phyloP scores from a whole-genome alignment of 2,888 invertebrate species.

The Hemistola chrysoprasaria region DNA sequence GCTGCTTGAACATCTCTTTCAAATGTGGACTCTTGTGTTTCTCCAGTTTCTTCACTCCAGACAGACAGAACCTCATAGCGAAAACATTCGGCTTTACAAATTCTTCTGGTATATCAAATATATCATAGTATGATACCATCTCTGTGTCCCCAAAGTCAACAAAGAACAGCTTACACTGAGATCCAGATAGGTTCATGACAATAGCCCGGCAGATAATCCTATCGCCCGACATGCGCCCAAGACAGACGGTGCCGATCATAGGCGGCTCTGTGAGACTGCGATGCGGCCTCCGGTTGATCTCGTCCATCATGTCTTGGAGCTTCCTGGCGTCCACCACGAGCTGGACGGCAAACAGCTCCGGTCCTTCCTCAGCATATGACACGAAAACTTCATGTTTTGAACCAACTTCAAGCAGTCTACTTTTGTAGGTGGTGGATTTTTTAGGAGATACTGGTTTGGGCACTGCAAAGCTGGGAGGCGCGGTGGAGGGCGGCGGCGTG shows the following conservation, averaged over 20 bases:
- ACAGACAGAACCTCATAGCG: conserved; percentile 88
- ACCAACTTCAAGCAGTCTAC: conserved; percentile 64
- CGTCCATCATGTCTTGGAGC: conserved; percentile 86
- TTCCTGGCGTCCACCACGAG: conserved; percentile 82
- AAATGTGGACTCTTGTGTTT: conserved; percentile 74
- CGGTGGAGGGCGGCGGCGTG: conserved; percentile 28
- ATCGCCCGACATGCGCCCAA: conserved; percentile 87
- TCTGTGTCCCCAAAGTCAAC: conserved; percentile 92
- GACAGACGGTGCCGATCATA: conserved; percentile 88
- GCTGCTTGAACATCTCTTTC: conserved; percentile 87
- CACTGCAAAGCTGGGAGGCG: conserved; percentile 27
- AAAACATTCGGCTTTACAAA: conserved; percentile 87
- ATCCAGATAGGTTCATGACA: conserved; percentile 87
- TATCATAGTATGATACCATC: conserved; percentile 85
- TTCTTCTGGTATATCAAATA: conserved; percentile 89
- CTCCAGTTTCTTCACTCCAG: conserved; percentile 85
- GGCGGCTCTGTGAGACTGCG: conserved; percentile 85
- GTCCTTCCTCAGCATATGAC: conserved; percentile 91
- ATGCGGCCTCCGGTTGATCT: conserved; percentile 85
- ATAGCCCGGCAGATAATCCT: conserved; percentile 88
- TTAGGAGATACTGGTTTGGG: conserved; percentile 56
- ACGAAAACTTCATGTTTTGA: conserved; percentile 86
- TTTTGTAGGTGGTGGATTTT: conserved; percentile 79
- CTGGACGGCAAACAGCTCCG: conserved; percentile 89
- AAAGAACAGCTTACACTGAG: conserved; percentile 89